A percentile compares a stretch with the other conserved stretches of the same genome.
phyloP scores from a whole-genome alignment of 1,140 invertebrate genomes.

The Andricus grossulariae region DNA sequence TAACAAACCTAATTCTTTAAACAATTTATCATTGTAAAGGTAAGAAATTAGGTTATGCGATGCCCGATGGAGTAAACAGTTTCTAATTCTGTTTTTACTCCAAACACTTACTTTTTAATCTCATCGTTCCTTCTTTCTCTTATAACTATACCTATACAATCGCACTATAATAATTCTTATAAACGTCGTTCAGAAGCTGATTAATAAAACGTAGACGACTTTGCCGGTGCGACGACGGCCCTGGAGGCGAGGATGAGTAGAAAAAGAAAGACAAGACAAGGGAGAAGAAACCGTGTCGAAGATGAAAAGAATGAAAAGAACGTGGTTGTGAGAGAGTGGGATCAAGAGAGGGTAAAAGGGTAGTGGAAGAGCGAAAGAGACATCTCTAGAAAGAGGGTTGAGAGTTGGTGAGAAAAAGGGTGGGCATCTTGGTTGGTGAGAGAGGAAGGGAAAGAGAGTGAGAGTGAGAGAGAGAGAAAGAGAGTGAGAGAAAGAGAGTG shows the following conservation, averaged over 20 bases:
- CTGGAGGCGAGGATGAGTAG: conserved; percentile 27
- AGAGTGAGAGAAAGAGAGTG: neutral
- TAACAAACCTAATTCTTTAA: too few species aligned
- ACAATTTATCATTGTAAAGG: too few species aligned
- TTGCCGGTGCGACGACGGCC: neutral
- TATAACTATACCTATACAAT: neutral
- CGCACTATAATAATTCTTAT: conserved; percentile 4
- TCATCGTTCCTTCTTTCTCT: too few species aligned
- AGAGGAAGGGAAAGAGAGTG: neutral
- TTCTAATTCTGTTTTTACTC: too few species aligned
- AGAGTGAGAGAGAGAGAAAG: neutral
- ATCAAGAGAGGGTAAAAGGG: conserved; percentile 39
- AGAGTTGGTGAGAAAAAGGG: neutral
- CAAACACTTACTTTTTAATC: too few species aligned
- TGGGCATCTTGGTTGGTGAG: neutral
- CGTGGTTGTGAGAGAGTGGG: conserved; percentile 37
- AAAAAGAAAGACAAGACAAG: conserved; percentile 29
- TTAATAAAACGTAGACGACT: conserved; percentile 1
- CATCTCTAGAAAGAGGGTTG: neutral
- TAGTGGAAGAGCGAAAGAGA: conserved; percentile 17
- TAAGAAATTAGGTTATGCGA: too few species aligned
- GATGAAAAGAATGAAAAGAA: neutral
- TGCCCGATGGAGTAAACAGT: too few species aligned
- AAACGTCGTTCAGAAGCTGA: conserved; percentile 13
- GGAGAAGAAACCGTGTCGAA: conserved; percentile 29